Evolutionary conservation across 2,888 invertebrate species (phyloP), one percentile per base, ranked within the genome.

Genomic region (Noctuana brunneofusca): DNA sequence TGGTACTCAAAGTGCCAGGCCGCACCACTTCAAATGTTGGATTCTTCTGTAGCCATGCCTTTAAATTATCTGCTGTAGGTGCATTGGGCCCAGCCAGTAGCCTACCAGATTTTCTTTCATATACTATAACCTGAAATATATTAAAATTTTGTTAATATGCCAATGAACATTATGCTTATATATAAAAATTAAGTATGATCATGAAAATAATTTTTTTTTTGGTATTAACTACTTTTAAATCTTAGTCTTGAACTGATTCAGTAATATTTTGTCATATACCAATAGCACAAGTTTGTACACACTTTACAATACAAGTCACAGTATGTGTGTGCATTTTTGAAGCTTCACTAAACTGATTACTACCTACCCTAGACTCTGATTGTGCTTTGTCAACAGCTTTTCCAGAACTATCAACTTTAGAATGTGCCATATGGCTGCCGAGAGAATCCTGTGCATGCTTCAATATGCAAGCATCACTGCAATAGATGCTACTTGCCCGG

Each of bases 11-110:
- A 32, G 92, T 92, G n/a, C 93, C 94, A 0, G 95, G 94, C 65
- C 94, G 93, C 4, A 97, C 94, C 0, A 97, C 96, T 91, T 97
- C 97, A 83, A 94, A 98, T 0, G 96, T 96, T 2, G 97, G 97
- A 91, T 98, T 96, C 70, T 95, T 95, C 78, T 95, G 95, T 9
- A 98, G 89, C 97, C 97, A 98, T 22, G 94, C 92, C 74, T 95
- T 95, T 35, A 98, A 90, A 77, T 95, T 96, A 20, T 94, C 93
- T 35, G 95, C 94, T 8, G 95, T 95, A 0, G 98, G 98, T 41
- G 97, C 97, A 78, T 94, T 95, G n/a, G 93, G 93, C 9, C 97
- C 97, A 64, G 94, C 93, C 68, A 96, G 84, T 75, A 94, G 84
- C 71, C 94, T 95, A 2, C 97, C 97, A 32, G 95, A 94, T 78